Conservation (phyloP, 2,113 vertebrate species). For the Microtus montanus region DNA sequence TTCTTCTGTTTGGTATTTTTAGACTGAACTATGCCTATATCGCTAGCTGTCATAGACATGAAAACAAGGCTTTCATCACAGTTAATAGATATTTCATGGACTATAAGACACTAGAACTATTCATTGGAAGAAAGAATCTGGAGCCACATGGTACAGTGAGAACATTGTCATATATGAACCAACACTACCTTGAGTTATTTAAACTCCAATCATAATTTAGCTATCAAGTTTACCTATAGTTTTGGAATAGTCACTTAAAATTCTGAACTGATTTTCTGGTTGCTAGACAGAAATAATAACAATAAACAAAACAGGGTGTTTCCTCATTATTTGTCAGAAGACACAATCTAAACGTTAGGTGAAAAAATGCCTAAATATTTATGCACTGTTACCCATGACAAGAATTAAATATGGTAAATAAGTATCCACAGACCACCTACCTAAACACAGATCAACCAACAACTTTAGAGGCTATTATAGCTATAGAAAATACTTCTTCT, state of each 20-base stretch:
- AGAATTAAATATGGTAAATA: not conserved
- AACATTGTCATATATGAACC: fast-evolving
- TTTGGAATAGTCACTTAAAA: not conserved
- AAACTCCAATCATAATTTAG: not conserved
- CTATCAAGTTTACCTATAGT: not conserved
- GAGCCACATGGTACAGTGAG: no score
- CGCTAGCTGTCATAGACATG: fast-evolving
- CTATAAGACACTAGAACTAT: not conserved
- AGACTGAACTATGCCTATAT: no score
- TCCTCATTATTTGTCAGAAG: not conserved
- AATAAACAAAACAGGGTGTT: not conserved
- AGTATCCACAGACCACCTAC: not conserved
- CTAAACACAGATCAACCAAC: not conserved
- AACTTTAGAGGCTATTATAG: not conserved
- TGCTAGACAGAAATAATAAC: not conserved
- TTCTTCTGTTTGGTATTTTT: not conserved
- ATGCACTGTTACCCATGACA: not conserved
- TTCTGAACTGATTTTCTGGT: not conserved
- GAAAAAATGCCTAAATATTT: not conserved
- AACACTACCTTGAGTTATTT: not conserved
- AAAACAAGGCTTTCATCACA: fast-evolving
- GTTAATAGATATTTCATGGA: not conserved
- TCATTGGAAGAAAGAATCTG: fast-evolving
- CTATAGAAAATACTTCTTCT: not conserved
- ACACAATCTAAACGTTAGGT: not conserved